A percentile compares a stretch with the other conserved stretches of the same genome.
Evolutionary conservation across 2,113 vertebrate species (phyloP).

Genomic region (Ceratotherium simum): DNA sequence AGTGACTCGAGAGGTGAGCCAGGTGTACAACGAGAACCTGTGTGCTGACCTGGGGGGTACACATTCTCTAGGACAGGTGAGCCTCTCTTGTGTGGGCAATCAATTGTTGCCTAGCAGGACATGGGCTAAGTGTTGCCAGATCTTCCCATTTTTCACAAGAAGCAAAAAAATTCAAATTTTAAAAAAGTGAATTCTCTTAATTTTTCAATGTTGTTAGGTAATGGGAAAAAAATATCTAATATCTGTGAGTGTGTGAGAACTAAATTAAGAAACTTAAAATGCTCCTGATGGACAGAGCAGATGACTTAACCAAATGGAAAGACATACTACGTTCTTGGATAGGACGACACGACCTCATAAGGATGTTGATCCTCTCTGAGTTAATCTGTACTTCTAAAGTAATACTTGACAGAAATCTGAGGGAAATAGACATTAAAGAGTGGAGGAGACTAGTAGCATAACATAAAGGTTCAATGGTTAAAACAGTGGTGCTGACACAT

Average conservation of each 20-base stretch:
- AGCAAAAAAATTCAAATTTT: neutral
- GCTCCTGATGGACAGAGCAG: neutral
- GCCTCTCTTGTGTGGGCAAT: neutral
- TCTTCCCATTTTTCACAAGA: constrained; percentile 3
- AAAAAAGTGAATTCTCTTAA: neutral
- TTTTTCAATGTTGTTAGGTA: constrained; percentile 28
- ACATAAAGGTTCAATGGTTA: neutral
- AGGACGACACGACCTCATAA: neutral
- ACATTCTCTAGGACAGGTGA: neutral
- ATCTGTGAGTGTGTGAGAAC: neutral
- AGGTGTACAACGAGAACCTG: neutral
- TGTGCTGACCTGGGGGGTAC: neutral
- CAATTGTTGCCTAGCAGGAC: neutral
- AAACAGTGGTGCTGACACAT: neutral
- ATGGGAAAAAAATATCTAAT: neutral
- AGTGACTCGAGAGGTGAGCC: neutral
- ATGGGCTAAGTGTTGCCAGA: neutral
- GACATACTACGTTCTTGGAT: neutral
- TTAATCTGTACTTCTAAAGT: neutral
- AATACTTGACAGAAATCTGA: neutral
- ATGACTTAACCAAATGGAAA: neutral
- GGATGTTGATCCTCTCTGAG: neutral
- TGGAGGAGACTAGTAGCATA: neutral
- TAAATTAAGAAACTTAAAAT: constrained; percentile 37
- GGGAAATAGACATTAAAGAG: neutral